Evolutionary conservation across 2,888 invertebrate genomes (phyloP).

Genomic region (Reticulitermes lucifugus): DNA sequence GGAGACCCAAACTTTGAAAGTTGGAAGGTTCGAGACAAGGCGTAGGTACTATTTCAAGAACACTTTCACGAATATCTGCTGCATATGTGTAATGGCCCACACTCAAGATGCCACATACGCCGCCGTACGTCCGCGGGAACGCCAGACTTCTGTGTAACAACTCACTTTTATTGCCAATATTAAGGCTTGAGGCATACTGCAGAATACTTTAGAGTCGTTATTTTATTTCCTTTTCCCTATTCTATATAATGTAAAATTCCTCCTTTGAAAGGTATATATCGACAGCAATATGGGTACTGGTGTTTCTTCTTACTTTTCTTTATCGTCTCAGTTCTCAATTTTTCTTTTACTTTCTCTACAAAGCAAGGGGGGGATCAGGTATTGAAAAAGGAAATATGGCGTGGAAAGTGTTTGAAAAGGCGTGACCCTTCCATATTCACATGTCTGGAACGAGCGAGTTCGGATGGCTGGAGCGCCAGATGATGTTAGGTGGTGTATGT

Average conservation of each 20-base stretch:
- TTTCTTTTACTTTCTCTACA: background rate
- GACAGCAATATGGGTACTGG: background rate
- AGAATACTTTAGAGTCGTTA: background rate
- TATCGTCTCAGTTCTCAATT: background rate
- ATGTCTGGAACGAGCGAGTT: background rate
- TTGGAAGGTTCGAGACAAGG: background rate
- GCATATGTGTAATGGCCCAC: background rate
- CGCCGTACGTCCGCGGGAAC: background rate
- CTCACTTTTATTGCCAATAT: conserved; percentile 38
- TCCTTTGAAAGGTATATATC: background rate
- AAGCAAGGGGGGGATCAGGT: background rate
- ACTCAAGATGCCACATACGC: background rate
- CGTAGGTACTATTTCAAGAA: background rate
- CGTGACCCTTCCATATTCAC: background rate
- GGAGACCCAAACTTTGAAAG: background rate
- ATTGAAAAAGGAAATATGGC: conserved; percentile 16
- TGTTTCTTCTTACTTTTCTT: background rate
- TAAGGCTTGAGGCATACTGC: conserved; percentile 1
- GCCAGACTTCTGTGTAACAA: background rate
- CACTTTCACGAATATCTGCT: background rate
- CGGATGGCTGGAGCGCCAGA: background rate
- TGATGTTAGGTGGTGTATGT: background rate
- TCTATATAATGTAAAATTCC: conserved; percentile 19
- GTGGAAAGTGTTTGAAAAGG: conserved; percentile 11
- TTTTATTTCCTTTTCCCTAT: conserved; percentile 15